phyloP scores from a whole-genome alignment of 2,888 invertebrate species.

The Himalopsyche japonica region DNA sequence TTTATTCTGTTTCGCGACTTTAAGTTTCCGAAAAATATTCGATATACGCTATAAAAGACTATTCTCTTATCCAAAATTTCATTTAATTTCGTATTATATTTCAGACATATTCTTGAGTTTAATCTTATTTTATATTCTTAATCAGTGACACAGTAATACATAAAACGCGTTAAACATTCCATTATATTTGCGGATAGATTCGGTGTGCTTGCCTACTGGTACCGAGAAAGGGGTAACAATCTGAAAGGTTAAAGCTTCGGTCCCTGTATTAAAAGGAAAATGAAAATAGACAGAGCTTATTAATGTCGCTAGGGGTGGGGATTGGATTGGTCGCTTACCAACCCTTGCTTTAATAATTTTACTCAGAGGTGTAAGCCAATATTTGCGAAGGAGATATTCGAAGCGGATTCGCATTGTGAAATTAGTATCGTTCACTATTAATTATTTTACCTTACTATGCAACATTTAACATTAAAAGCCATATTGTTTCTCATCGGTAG shows the following conservation, averaged over 20 bases:
- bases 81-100: not conserved
- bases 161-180: not conserved
- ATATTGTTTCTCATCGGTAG: not conserved
- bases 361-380: slow-evolving; percentile 10
- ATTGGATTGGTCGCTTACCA: not conserved
- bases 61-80: not conserved
- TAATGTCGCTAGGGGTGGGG: slow-evolving; percentile 19
- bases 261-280: slow-evolving; percentile 35
- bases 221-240: not conserved
- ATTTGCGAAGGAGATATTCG: slow-evolving; percentile 13
- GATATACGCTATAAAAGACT: not conserved
- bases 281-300: slow-evolving; percentile 40
- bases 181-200: not conserved
- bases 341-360: slow-evolving; percentile 15
- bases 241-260: slow-evolving; percentile 14
- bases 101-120: not conserved
- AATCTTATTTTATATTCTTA: not conserved
- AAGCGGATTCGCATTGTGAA: not conserved
- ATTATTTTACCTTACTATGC: slow-evolving; percentile 3
- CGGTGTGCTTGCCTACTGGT: not conserved
- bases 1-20: no score
- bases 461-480: not conserved
- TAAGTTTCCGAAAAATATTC: not conserved
- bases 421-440: not conserved
- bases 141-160: not conserved